Base-by-base conservation (phyloP, 1,140 invertebrate genomes). In the Caenorhabditis remanei region DNA sequence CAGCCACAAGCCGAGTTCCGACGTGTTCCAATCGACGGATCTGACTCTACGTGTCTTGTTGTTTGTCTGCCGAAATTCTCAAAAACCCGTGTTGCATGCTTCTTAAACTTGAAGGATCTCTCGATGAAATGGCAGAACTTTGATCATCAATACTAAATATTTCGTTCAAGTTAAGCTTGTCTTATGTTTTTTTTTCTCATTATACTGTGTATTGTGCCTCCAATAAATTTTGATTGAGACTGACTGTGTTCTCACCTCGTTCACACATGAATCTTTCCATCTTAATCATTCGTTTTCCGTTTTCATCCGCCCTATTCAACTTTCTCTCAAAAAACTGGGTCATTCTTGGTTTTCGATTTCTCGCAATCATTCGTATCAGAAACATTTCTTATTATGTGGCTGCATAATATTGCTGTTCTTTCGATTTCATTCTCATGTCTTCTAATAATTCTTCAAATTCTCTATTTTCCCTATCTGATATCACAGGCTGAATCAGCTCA, bases 341-440 rank as follows among this genome's bases (percentile, higher is more conserved):
- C 67, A 75, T 21, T 14, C 13, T 46, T 46, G 14, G 11, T 75
- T 46, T 75, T 75, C 67, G 67, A 46, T 48, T 75, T 75, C 13
- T 50, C 46, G 11, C 14, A 53, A 43, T 50, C 46, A 24, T 46
- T 9, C 43, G 6, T 5, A 48, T 46, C 24, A 5, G 13, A 16
- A 9, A 46, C 46, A 32, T 46, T 6, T 43, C 13, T 75, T 75
- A 4, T 6, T 14, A 79, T 79, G 71, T 79, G 71, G 71, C 46
- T 79, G n/a, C n/a, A 79, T 53, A 79, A 4, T 79, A 48, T 79
- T 53, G 71, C 71, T 46, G 71, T 46, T 79, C 71, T 79, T 24
- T 79, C 71, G 16, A 79, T 50, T 79, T 79, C 71, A 32, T 50
- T 79, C 71, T 79, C 71, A 50, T 79, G 71, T 50, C 71, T 79